Evolutionary conservation across 2,797 vertebrate genomes (phyloP).

Genomic region (Catostomus latipinnis): DNA sequence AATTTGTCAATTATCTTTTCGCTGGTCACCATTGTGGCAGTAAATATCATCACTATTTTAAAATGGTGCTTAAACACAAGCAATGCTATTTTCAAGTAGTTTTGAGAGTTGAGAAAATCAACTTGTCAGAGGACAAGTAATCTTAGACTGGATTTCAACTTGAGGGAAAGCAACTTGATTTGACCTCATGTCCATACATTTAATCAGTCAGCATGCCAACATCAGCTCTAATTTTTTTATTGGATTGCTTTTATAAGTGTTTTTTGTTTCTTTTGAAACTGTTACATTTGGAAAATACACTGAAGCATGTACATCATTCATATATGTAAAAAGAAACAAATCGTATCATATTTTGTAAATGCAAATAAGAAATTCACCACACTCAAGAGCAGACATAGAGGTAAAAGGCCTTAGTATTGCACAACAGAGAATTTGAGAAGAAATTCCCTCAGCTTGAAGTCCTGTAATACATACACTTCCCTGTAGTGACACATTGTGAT

Average conservation of each 20-base stretch:
- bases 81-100: background rate
- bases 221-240: background rate
- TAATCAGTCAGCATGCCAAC: background rate
- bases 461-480: background rate
- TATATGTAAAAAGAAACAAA: background rate
- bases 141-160: background rate
- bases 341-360: background rate
- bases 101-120: background rate
- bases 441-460: background rate
- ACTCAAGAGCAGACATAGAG: background rate
- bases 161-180: background rate
- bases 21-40: too few species aligned
- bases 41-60: too few species aligned
- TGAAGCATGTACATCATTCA: background rate
- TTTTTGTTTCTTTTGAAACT: slow-evolving; percentile 6
- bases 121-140: background rate
- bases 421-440: background rate
- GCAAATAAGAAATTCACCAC: background rate
- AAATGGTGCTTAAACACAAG: too few species aligned
- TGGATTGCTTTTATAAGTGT: background rate
- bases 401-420: background rate
- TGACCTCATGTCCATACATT: background rate
- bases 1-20: too few species aligned
- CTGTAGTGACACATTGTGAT: slow-evolving; percentile 43
- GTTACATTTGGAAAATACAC: background rate